Percentiles rank a stretch among this genome's conserved stretches.
These are phyloP conservation scores for Crocodylus rhombifer DNA, from an alignment of 2,797 vertebrate genomes.

Conservation along the genomic window DNA sequence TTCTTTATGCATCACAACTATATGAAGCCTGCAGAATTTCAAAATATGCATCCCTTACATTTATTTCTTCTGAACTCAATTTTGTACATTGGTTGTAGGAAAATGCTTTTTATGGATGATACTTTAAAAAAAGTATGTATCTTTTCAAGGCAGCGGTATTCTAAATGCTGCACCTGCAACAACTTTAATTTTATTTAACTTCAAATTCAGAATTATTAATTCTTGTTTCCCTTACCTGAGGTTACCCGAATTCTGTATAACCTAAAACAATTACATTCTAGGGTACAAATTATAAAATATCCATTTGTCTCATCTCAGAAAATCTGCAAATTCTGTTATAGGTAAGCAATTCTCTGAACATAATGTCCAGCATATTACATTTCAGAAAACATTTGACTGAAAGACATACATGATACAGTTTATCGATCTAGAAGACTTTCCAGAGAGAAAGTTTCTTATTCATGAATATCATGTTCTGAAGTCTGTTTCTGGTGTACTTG, in stretches of 20 bases:
- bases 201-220: conserved; percentile 73
- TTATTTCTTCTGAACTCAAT: conserved; percentile 72
- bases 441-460: conserved; percentile 47
- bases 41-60: conserved; percentile 73
- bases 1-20: conserved; percentile 73
- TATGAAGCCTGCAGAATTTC: conserved; percentile 74
- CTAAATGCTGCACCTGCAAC: conserved; percentile 70
- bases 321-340: conserved; percentile 35
- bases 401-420: background rate
- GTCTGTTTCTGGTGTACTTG: conserved; percentile 31
- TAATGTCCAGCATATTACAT: conserved; percentile 40
- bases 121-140: conserved; percentile 67
- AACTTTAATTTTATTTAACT: conserved; percentile 77
- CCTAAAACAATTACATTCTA: conserved; percentile 71
- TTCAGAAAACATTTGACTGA: conserved; percentile 52
- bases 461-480: conserved; percentile 52
- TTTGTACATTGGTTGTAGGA: conserved; percentile 63
- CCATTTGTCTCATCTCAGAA: conserved; percentile 65
- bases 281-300: conserved; percentile 41
- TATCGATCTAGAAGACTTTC: conserved; percentile 28
- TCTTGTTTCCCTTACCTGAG: conserved; percentile 56
- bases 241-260: conserved; percentile 41
- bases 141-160: conserved; percentile 76
- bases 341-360: conserved; percentile 48
- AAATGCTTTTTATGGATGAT: conserved; percentile 72